Evolutionary conservation across 2,888 invertebrate species (phyloP), one percentile per base, ranked within the genome.

Genomic region (Pyralis farinalis): DNA sequence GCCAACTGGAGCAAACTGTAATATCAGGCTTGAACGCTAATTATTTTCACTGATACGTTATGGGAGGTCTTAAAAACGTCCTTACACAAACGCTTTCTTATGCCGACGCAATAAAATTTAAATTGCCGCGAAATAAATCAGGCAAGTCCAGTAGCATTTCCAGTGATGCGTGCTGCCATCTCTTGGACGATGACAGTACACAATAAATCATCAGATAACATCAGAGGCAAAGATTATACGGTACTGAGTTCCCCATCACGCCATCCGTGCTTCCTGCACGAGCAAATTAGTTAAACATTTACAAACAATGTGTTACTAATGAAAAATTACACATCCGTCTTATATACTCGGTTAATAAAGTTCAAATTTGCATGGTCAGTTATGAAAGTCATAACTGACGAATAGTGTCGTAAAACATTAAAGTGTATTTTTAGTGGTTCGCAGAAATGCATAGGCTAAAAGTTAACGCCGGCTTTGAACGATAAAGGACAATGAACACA

Each of bases 151-250:
- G n/a, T n/a, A 71, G 74, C 72, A 57, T 56, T 50, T 53, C 59
- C 70, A 79, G 73, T 81, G 84, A 82, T 74, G 84, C 84, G 80
- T 83, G 82, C 78, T 78, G 84, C 85, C 87, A 87, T 85, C 87
- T 87, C 75, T 77, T 66, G 83, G 75, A 57, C 72, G 85, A 75
- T 78, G 85, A 85, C 85, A 83, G 83, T 73, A 71, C 71, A 75
- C 80, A 86, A 87, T 88, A 88, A 88, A 88, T 88, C 87, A 79
- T 72, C 37, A 63, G 88, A 88, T 88, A 88, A 88, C 81, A 87
- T 88, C 88, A 83, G 78, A 85, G 73, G 72, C 71, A 62, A 74
- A 85, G 86, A 88, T 88, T 88, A 88, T 79, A 87, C 87, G 87
- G 76, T 78, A 63, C 70, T 77, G 77, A 72, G 76, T 75, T 64